Percentiles rank a stretch among this genome's conserved stretches.
These are phyloP conservation scores for Aproaerema taeniolella DNA, from an alignment of 2,888 invertebrate genomes.

Conservation along the genomic window DNA sequence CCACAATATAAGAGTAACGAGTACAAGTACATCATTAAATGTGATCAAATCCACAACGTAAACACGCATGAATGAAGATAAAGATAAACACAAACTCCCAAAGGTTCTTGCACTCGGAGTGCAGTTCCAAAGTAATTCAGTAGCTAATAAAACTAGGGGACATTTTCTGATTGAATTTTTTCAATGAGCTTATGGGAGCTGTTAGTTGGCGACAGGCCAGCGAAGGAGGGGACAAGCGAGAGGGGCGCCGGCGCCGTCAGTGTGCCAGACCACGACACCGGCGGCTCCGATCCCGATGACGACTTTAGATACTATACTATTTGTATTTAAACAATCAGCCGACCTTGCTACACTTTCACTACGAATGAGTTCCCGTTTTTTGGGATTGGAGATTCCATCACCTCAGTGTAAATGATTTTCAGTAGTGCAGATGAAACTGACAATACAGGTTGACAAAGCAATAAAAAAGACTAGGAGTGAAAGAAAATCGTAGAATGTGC, in stretches of 20 bases:
- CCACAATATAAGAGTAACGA: too few species aligned
- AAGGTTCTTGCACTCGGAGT: neutral
- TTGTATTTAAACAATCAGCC: constrained; percentile 13
- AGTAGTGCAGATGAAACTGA: too few species aligned
- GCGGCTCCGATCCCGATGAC: neutral
- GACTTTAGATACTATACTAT: constrained; percentile 5
- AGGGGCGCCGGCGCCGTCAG: constrained; percentile 37
- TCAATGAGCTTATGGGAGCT: constrained; percentile 27
- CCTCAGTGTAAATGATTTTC: too few species aligned
- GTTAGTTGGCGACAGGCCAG: constrained; percentile 39
- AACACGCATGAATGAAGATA: too few species aligned
- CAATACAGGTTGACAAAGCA: too few species aligned
- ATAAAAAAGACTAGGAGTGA: too few species aligned
- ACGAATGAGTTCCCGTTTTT: neutral
- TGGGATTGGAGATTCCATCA: too few species aligned
- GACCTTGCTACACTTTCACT: constrained; percentile 8
- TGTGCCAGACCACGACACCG: constrained; percentile 14
- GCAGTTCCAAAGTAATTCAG: neutral
- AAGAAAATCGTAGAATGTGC: too few species aligned
- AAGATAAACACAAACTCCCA: neutral
- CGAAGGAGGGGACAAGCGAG: constrained; percentile 23
- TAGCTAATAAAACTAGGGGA: neutral
- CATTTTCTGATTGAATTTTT: constrained; percentile 5
- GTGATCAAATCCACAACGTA: too few species aligned
- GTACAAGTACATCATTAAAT: neutral